Evolutionary conservation across 2,888 invertebrate genomes (phyloP).

Genomic region (Tetheella fluctuosa): DNA sequence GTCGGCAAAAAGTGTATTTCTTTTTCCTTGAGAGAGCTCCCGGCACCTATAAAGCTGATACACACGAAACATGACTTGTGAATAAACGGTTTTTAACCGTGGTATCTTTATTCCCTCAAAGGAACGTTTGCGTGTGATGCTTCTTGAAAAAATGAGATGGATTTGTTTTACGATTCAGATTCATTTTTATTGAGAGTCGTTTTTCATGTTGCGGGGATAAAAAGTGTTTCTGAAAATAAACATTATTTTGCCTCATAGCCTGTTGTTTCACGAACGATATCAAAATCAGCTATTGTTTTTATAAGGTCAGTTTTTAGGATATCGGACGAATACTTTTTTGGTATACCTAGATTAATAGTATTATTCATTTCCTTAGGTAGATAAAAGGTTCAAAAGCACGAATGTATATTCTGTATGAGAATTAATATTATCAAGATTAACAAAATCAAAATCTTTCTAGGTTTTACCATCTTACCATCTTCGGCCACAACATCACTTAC

Average conservation of each 20-base stretch:
- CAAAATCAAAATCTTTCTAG: too few relatives aligned
- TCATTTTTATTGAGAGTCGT: slow-evolving; percentile 41
- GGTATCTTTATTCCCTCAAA: slow-evolving; percentile 20
- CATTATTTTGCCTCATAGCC: slow-evolving; percentile 2
- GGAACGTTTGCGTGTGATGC: slow-evolving; percentile 38
- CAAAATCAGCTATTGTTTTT: not conserved
- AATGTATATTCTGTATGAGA: too few relatives aligned
- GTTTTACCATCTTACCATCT: too few relatives aligned
- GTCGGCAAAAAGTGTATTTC: slow-evolving; percentile 16
- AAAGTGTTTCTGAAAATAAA: slow-evolving; percentile 27
- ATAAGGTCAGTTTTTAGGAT: not conserved
- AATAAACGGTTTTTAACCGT: slow-evolving; percentile 30
- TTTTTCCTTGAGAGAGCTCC: slow-evolving; percentile 16
- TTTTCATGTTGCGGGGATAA: slow-evolving; percentile 40
- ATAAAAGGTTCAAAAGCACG: too few relatives aligned
- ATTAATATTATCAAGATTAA: too few relatives aligned
- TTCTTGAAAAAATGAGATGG: slow-evolving; percentile 30
- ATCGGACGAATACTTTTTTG: not conserved
- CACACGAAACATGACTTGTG: slow-evolving; percentile 20
- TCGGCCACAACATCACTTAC: too few relatives aligned
- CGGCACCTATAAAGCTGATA: slow-evolving; percentile 27
- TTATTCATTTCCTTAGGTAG: not conserved
- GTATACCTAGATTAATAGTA: not conserved
- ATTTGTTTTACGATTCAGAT: slow-evolving; percentile 31
- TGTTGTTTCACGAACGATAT: not conserved